These are phyloP conservation scores for Arbacia lixula DNA, from an alignment of 53 echinoderm and acorn worm species.

Conservation along the genomic window DNA sequence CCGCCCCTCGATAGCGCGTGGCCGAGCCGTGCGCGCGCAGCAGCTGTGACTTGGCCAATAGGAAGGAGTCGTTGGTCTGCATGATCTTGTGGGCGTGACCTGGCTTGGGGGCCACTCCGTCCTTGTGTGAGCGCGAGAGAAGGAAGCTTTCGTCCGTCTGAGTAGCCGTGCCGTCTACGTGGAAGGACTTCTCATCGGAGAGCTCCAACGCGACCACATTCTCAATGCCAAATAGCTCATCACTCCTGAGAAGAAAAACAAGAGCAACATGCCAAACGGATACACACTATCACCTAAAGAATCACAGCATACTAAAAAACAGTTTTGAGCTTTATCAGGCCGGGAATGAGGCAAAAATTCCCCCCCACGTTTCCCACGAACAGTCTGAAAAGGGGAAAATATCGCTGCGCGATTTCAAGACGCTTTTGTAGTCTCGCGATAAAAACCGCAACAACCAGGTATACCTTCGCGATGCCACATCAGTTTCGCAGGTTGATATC, in stretches of 20 bases:
- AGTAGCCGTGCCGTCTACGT: conserved; percentile 46
- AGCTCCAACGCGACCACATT: conserved; percentile 63
- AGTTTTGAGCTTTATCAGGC: too few species aligned
- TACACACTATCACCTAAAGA: too few species aligned
- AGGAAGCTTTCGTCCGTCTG: conserved; percentile 72
- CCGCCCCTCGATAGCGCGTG: conserved; percentile 30
- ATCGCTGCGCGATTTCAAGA: too few species aligned
- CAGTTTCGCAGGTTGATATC: too few species aligned
- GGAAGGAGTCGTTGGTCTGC: conserved; percentile 73
- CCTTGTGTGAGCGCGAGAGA: conserved; percentile 52
- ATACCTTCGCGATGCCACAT: too few species aligned
- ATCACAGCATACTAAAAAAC: too few species aligned
- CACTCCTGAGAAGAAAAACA: conserved; percentile 2
- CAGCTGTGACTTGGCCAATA: conserved; percentile 56
- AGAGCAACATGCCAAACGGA: too few species aligned
- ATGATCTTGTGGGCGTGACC: conserved; percentile 72
- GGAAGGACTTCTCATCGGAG: conserved; percentile 40
- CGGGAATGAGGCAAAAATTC: too few species aligned
- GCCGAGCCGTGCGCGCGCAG: conserved; percentile 44
- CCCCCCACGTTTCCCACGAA: too few species aligned
- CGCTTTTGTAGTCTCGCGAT: too few species aligned
- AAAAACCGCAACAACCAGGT: too few species aligned
- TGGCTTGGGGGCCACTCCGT: conserved; percentile 61
- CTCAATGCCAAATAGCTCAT: conserved; percentile 66
- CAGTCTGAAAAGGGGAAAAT: too few species aligned